These are phyloP conservation scores for Telmatochromis bifrenatus DNA, from an alignment of 2,113 vertebrate species.

Conservation along the genomic window DNA sequence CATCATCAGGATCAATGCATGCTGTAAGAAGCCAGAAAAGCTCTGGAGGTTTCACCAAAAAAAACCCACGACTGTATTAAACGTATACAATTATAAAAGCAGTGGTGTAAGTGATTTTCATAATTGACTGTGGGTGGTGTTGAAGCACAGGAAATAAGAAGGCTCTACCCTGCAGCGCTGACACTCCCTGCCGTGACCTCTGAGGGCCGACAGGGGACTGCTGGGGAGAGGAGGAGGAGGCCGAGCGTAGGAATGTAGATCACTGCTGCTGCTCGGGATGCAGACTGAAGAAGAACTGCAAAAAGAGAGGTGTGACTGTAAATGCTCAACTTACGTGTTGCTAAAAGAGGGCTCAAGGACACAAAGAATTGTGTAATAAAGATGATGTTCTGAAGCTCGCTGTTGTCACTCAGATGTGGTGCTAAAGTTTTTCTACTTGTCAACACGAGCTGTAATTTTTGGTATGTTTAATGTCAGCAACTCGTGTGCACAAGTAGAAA, in stretches of 20 bases:
- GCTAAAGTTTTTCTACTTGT: neutral
- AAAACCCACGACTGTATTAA: neutral
- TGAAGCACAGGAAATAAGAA: neutral
- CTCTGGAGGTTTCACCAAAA: neutral
- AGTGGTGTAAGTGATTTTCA: neutral
- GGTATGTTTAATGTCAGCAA: neutral
- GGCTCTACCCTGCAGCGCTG: constrained; percentile 58
- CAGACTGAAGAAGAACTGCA: constrained; percentile 84
- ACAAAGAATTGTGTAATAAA: neutral
- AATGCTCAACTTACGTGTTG: neutral
- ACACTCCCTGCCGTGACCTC: constrained; percentile 75
- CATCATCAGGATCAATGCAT: neutral
- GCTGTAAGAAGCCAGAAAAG: neutral
- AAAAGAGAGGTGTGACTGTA: neutral
- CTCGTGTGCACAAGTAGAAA: neutral
- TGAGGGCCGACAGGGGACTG: constrained; percentile 64
- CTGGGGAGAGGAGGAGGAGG: constrained; percentile 74
- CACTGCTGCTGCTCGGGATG: constrained; percentile 85
- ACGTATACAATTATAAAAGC: neutral
- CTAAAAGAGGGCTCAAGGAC: neutral
- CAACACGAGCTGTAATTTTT: neutral
- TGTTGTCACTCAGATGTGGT: neutral
- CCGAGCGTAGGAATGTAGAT: constrained; percentile 97
- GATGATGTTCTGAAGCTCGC: neutral
- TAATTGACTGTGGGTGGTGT: neutral